Evolutionary conservation across 2,888 invertebrate genomes (phyloP).

Genomic region (Philopedon plagiatum): DNA sequence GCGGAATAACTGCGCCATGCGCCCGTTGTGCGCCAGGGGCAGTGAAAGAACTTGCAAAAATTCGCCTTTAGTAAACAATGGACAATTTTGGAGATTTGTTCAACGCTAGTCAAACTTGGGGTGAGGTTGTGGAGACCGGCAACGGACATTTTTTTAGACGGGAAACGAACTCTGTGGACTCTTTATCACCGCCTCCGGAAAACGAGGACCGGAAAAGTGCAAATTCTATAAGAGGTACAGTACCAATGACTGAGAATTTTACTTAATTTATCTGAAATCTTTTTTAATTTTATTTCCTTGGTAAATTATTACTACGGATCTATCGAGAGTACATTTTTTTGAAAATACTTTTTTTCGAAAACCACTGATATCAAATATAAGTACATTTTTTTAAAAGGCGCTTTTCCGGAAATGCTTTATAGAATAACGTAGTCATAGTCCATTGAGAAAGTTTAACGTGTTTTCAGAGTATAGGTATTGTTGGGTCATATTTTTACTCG

Average conservation of each 20-base stretch:
- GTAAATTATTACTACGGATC: no score
- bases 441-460: no score
- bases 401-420: no score
- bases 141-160: constrained; percentile 56
- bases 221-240: constrained; percentile 77
- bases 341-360: no score
- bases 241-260: no score
- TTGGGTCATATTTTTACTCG: no score
- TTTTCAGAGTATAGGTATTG: no score
- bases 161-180: constrained; percentile 70
- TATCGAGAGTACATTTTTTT: no score
- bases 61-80: constrained; percentile 62
- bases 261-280: no score
- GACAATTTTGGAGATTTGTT: constrained; percentile 70
- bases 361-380: no score
- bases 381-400: no score
- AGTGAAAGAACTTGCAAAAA: constrained; percentile 54
- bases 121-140: constrained; percentile 52
- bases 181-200: constrained; percentile 74
- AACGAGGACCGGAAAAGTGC: constrained; percentile 74
- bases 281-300: neutral
- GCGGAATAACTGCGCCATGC: constrained; percentile 57
- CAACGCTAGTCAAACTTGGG: constrained; percentile 64
- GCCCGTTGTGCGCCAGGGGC: constrained; percentile 52
- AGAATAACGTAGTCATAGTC: no score